phyloP scores from a whole-genome alignment of 1,140 invertebrate species.

The Adelges cooleyi region DNA sequence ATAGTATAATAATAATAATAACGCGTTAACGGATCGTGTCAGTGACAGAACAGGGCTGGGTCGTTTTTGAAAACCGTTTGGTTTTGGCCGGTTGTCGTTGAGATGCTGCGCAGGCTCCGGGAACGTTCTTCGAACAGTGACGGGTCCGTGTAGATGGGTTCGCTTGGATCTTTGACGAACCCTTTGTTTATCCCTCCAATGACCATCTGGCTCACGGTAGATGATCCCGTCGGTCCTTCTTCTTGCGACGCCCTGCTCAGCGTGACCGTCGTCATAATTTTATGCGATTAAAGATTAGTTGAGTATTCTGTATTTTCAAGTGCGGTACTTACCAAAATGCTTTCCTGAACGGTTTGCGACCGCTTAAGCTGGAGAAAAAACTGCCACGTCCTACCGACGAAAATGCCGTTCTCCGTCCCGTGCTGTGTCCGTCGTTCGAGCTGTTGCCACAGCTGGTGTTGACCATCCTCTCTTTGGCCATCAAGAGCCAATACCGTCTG shows the following conservation, averaged over 20 bases:
- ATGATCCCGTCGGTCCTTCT: not conserved
- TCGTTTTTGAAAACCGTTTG: slow-evolving; percentile 5
- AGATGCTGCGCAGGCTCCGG: slow-evolving; percentile 43
- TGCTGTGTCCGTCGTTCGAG: not conserved
- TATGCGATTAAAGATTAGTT: no score
- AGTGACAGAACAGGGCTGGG: slow-evolving; percentile 3
- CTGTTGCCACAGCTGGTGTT: not conserved
- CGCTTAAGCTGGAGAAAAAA: not conserved
- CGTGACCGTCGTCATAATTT: not conserved
- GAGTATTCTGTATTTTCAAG: not conserved
- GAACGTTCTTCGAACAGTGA: slow-evolving; percentile 70
- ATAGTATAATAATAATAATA: no score
- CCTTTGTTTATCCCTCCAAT: not conserved
- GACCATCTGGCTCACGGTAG: not conserved
- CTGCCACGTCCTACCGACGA: not conserved
- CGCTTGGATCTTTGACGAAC: slow-evolving; percentile 67
- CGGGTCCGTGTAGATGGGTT: slow-evolving; percentile 85
- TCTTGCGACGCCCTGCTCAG: not conserved
- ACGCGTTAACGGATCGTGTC: no score
- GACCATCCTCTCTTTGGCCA: not conserved
- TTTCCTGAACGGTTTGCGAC: slow-evolving; percentile 33
- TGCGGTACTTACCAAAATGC: not conserved
- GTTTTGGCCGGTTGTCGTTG: not conserved
- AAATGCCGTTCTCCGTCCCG: not conserved
- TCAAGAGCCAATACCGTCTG: not conserved